These are phyloP conservation scores for Perccottus glenii DNA, from an alignment of 2,113 vertebrate species.

Conservation along the genomic window DNA sequence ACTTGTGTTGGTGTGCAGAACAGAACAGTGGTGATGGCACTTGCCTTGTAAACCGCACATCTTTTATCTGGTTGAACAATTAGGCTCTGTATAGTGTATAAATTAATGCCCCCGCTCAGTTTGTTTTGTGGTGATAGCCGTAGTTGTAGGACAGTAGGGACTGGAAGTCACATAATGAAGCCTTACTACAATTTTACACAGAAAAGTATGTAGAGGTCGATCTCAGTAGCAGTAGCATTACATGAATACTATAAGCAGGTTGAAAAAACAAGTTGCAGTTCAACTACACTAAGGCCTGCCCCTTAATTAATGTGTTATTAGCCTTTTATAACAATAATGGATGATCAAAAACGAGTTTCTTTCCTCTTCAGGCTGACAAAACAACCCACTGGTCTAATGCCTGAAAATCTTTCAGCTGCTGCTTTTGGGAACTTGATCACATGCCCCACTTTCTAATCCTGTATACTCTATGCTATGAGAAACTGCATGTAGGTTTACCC, in stretches of 20 bases:
- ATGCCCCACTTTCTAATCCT: constrained; percentile 16
- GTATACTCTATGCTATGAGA: not conserved
- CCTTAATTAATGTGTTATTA: too few species aligned
- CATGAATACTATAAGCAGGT: too few species aligned
- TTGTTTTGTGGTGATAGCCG: not conserved
- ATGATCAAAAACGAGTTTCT: not conserved
- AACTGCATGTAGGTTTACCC: too few species aligned
- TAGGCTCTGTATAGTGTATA: not conserved
- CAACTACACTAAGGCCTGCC: too few species aligned
- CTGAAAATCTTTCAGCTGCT: too few species aligned
- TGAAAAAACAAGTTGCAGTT: too few species aligned
- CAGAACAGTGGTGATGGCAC: too few species aligned
- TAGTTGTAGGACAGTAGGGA: constrained; percentile 15
- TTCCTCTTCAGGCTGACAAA: not conserved
- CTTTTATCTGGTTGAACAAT: too few species aligned
- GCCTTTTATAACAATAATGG: not conserved
- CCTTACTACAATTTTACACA: constrained; percentile 1
- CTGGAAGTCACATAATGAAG: constrained; percentile 20
- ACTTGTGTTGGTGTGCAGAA: too few species aligned
- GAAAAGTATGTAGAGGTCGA: too few species aligned
- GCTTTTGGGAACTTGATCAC: constrained; percentile 29
- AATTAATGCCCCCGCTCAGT: not conserved
- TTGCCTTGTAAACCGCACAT: too few species aligned
- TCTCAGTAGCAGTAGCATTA: too few species aligned
- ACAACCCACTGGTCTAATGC: not conserved